phyloP scores from a whole-genome alignment of 2,888 invertebrate genomes.

The Drepana falcataria region DNA sequence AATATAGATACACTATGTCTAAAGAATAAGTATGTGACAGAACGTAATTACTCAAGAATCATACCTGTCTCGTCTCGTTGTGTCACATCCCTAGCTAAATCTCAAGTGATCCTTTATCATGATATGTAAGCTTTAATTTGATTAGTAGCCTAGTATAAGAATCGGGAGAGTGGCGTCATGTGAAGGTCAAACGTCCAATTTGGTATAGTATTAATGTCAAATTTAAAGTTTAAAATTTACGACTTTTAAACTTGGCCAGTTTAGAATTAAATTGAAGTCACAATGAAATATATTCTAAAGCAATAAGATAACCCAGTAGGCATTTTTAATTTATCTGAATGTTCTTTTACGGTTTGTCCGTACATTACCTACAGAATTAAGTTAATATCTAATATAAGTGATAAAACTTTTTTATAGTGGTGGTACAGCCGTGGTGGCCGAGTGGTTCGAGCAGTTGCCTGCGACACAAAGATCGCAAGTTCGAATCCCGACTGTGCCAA shows the following conservation, averaged over 20 bases:
- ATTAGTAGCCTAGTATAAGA: constrained; percentile 54
- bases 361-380: too few species aligned
- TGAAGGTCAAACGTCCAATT: constrained; percentile 18
- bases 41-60: neutral
- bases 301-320: too few species aligned
- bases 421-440: too few species aligned
- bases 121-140: constrained; percentile 61
- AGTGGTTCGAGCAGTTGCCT: too few species aligned
- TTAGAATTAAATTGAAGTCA: constrained; percentile 49
- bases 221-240: constrained; percentile 63
- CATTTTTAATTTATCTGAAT: too few species aligned
- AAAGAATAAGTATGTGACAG: too few species aligned
- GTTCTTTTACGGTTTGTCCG: too few species aligned
- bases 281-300: neutral
- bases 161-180: constrained; percentile 20
- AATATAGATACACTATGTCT: too few species aligned
- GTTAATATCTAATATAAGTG: too few species aligned
- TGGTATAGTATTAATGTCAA: constrained; percentile 51
- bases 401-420: too few species aligned
- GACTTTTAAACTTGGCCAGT: constrained; percentile 54
- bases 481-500: too few species aligned
- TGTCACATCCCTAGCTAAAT: constrained; percentile 33
- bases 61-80: neutral
- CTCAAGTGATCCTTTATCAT: constrained; percentile 48
- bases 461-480: too few species aligned